Evolutionary conservation across 2,888 invertebrate genomes (phyloP), one percentile per base, ranked within the genome.

Genomic region (Steinernema carpocapsae): DNA sequence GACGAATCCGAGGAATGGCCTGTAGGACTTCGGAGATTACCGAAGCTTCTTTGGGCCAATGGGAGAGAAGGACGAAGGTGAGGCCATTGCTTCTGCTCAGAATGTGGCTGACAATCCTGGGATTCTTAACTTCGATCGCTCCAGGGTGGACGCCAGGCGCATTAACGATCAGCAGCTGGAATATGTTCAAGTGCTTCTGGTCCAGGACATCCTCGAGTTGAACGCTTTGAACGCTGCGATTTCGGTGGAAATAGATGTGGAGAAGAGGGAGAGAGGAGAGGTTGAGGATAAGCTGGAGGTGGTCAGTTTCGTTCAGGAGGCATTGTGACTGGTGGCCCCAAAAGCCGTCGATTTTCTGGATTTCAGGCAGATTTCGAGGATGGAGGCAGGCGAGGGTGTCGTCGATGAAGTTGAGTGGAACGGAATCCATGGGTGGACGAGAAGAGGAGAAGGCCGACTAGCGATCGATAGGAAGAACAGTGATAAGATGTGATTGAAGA

Each of bases 141-240:
- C 56, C 56, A 12, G 56, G 56, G 14, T 24, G 26, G 56, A 56
- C 56, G 22, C 56, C 56, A 3, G 56, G 56, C 56, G 56, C 56
- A 14, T 26, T 56, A 4, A 56, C 14, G 56, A 56, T 26, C 12
- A 56, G 14, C 24, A 56, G 26, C 6, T 56, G 22, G 24, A 19
- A 26, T 17, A 56, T 19, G 26, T 56, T 56, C 19, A 26, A 6
- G 24, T 26, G 56, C 26, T 14, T 56, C 26, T 56, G 6, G 19
- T 56, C 3, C 24, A 56, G 56, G 4, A 56, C 26, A 26, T 56
- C 56, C 14, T 56, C 56, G 26, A 26, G 12, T 24, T 26, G 14
- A 22, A 56, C 22, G 26, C 22, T 56, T 56, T 19, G 2, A 4
- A 12, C 26, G 4, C 56, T 22, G 22, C 26, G 56, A 37, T 37